Evolutionary conservation across 2,797 vertebrate species (phyloP).

Genomic region (Chloroceryle amazona): DNA sequence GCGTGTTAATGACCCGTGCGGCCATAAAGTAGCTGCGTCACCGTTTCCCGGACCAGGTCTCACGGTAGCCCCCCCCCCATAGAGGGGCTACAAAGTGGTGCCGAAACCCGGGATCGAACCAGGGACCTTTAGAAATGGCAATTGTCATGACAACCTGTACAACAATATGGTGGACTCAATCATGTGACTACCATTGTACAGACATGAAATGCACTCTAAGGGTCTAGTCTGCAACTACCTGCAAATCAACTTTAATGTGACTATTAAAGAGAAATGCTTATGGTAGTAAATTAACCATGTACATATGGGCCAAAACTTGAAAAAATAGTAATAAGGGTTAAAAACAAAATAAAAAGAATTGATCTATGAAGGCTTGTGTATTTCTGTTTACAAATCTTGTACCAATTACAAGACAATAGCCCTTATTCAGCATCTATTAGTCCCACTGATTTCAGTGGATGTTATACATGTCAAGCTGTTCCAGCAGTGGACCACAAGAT

Average conservation of each 20-base stretch:
- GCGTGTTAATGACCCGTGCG: too few species aligned
- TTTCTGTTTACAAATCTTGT: not conserved
- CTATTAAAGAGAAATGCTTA: not conserved
- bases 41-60: too few species aligned
- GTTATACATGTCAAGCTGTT: not conserved
- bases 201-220: not conserved
- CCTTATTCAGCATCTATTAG: not conserved
- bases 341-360: not conserved
- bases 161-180: not conserved
- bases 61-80: too few species aligned
- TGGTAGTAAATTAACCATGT: not conserved
- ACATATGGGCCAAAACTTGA: not conserved
- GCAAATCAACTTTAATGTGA: slow-evolving; percentile 16
- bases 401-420: not conserved
- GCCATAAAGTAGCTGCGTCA: too few species aligned
- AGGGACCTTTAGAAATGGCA: slow-evolving; percentile 77
- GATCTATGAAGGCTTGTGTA: not conserved
- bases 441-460: not conserved
- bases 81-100: too few species aligned
- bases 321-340: not conserved
- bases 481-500: not conserved
- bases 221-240: not conserved
- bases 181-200: not conserved
- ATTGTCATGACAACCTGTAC: not conserved
- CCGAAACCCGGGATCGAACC: slow-evolving; percentile 83